Evolutionary conservation across 2,888 invertebrate species (phyloP), one percentile per base, ranked within the genome.

Genomic region (Azorinus chamasolen): DNA sequence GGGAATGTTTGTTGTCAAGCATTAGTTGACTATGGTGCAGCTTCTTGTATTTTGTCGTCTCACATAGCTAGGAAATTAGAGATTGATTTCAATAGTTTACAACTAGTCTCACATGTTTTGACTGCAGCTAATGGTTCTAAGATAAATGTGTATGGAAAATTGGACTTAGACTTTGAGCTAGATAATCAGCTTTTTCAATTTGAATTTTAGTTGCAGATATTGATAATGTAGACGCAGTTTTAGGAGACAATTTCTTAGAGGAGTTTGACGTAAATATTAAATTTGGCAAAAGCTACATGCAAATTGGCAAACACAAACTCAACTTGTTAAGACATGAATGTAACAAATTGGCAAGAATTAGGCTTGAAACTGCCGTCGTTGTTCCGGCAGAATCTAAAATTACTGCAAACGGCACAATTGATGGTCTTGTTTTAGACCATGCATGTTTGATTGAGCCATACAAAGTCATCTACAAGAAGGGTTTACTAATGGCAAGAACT

Each of bases 201-300:
- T 61, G 53, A 63, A 20, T 75, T 75, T 41, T 72, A 39, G 72
- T 79, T 4, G 79, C 79, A 50, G 71, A 75, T 12, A 14, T 68
- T n/a, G 55, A 64, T 78, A 57, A 53, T 16, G 43, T 58, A 14
- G 46, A 61, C 22, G 74, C 59, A 43, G 57, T 81, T 43, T 55
- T 74, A 43, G 81, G 77, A 16, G 64, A 53, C 53, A 74, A 77
- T 58, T 77, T 78, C 27, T 37, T 75, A n/a, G 59, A 71, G 24
- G 54, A 77, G 24, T 66, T 50, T 68, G 66, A 70, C 55, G 66
- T 66, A 24, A 55, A 37, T 12, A 46, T 77, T 14, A 73, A 63
- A 48, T 64, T 72, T 54, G 61, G 59, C 8, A 68, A 66, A 32
- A 37, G 53, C n/a, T 12, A 32, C n/a, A 53, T 53, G 69, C 43